A percentile compares a stretch with the other conserved stretches of the same genome.
These are phyloP conservation scores for Calliphora vomitoria DNA, from an alignment of 2,888 invertebrate genomes.

Conservation along the genomic window DNA sequence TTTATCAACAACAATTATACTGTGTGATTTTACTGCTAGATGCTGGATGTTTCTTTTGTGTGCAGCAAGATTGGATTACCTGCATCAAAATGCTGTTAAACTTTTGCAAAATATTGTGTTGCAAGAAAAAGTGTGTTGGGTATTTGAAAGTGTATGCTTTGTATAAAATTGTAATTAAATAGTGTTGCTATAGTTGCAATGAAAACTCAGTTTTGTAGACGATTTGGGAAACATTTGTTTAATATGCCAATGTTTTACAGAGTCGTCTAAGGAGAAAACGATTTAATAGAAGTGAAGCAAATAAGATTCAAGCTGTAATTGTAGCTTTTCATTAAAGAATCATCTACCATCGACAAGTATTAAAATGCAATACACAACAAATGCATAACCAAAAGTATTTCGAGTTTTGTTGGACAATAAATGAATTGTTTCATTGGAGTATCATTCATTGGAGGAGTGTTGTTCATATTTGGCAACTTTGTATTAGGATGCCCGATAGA, in stretches of 20 bases:
- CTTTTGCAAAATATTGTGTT: background rate
- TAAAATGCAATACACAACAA: too few species aligned
- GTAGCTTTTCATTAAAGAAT: background rate
- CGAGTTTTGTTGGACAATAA: too few species aligned
- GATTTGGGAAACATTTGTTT: background rate
- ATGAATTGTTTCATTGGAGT: too few species aligned
- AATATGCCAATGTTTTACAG: background rate
- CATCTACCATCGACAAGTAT: too few species aligned
- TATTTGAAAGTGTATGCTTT: background rate
- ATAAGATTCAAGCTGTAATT: background rate
- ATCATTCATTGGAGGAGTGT: too few species aligned
- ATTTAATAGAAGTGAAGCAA: background rate
- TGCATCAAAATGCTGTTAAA: background rate
- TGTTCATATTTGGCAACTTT: too few species aligned
- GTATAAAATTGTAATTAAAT: background rate
- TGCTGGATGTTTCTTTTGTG: background rate
- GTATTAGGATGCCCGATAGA: too few species aligned
- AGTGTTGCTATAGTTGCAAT: background rate
- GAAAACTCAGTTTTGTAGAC: background rate
- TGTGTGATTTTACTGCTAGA: constrained; percentile 16
- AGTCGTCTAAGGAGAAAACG: too few species aligned
- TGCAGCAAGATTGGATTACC: constrained; percentile 6
- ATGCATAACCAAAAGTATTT: too few species aligned
- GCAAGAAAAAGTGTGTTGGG: constrained; percentile 1
- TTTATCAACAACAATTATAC: constrained; percentile 1